Conservation (phyloP, 1,140 invertebrate genomes). For the Hypothenemus hampei region DNA sequence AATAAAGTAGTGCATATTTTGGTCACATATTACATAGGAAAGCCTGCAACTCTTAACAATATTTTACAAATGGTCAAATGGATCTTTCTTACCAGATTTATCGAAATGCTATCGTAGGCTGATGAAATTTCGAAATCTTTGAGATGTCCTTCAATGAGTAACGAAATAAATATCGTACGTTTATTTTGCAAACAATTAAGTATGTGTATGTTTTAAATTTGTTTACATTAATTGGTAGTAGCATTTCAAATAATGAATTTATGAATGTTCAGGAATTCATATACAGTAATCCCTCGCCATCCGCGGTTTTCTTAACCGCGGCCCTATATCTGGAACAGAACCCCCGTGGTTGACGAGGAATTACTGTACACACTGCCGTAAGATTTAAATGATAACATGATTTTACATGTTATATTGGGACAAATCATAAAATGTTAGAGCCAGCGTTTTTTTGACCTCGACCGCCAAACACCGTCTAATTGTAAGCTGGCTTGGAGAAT, state of each 20-base stretch:
- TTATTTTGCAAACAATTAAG: background rate
- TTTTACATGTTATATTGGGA: too few species aligned
- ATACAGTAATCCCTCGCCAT: background rate
- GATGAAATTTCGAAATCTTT: background rate
- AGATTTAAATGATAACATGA: too few species aligned
- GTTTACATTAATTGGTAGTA: too few species aligned
- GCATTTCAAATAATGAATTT: too few species aligned
- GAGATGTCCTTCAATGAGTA: too few species aligned
- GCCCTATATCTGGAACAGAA: background rate
- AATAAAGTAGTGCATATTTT: background rate
- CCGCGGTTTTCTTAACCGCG: background rate
- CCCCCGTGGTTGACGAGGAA: background rate
- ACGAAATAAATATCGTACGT: background rate
- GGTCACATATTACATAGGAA: background rate
- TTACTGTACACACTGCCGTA: too few species aligned
- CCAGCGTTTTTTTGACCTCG: too few species aligned
- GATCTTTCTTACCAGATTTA: background rate
- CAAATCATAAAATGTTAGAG: too few species aligned
- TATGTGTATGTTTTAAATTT: background rate
- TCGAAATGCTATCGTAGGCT: background rate
- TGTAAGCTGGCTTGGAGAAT: too few species aligned
- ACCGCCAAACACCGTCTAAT: too few species aligned
- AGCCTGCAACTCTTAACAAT: background rate
- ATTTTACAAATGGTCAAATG: background rate
- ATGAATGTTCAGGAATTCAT: background rate